A percentile compares a stretch with the other conserved stretches of the same genome.
phyloP scores from a whole-genome alignment of 1,140 invertebrate genomes.

The Drosophila fuyamai region DNA sequence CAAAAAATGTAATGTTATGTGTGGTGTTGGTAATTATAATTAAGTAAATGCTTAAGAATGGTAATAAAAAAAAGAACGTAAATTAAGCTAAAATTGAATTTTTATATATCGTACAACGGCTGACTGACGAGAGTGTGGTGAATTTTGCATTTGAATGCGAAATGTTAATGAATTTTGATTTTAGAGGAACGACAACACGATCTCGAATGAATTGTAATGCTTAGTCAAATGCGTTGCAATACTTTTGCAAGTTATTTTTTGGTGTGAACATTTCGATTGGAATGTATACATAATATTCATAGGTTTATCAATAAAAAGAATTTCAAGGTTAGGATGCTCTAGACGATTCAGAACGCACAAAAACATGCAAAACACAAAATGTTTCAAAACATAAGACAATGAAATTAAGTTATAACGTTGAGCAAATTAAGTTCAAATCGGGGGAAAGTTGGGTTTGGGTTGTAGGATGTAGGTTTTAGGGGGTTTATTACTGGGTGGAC shows the following conservation, averaged over 20 bases:
- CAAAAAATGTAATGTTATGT: constrained; percentile 32
- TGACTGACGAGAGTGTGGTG: constrained; percentile 29
- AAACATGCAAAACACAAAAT: constrained; percentile 62
- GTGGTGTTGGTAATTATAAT: constrained; percentile 61
- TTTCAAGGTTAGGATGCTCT: constrained; percentile 30
- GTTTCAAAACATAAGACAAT: constrained; percentile 22
- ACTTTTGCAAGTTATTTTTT: constrained; percentile 9
- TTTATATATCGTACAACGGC: constrained; percentile 36
- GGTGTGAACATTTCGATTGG: constrained; percentile 25
- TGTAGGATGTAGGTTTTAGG: not conserved
- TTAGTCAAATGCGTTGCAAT: constrained; percentile 47
- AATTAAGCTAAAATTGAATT: constrained; percentile 30
- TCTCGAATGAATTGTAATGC: constrained; percentile 21
- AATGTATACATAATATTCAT: constrained; percentile 39
- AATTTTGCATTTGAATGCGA: constrained; percentile 33
- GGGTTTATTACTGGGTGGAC: constrained; percentile 16
- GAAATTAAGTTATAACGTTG: constrained; percentile 14
- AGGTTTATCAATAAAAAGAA: constrained; percentile 14
- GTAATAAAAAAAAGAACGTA: constrained; percentile 54
- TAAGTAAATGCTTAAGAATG: constrained; percentile 74
- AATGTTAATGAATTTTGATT: not conserved
- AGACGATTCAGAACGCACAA: constrained; percentile 42
- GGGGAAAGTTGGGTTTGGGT: not conserved
- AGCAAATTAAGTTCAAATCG: constrained; percentile 22
- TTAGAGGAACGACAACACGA: constrained; percentile 11